Percentiles rank a stretch among this genome's conserved stretches.
These are phyloP conservation scores for Myrmecobius fasciatus DNA, from an alignment of 2,113 vertebrate genomes.

Conservation along the genomic window DNA sequence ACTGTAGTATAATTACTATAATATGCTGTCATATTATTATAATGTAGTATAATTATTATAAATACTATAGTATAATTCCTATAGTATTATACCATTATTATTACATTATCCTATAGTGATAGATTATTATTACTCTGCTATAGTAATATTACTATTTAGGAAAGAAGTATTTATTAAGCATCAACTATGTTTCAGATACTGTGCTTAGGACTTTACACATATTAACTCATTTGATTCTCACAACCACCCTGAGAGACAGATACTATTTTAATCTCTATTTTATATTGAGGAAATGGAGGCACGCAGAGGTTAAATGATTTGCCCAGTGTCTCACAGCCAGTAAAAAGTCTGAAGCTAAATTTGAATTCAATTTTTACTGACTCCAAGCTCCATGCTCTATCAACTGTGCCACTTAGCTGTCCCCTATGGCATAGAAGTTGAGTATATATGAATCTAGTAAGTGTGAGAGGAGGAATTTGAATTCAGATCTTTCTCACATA, in stretches of 20 bases:
- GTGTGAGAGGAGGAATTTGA: background rate
- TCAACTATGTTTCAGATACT: background rate
- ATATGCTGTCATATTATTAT: too few relatives aligned
- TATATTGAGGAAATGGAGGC: background rate
- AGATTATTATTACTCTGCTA: background rate
- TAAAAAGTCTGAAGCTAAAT: too few relatives aligned
- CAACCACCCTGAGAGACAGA: background rate
- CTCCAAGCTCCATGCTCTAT: background rate
- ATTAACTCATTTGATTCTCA: background rate
- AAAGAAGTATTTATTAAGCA: background rate
- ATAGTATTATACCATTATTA: background rate
- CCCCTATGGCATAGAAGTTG: background rate
- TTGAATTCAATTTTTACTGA: background rate
- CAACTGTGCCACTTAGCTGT: background rate
- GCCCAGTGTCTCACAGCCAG: background rate
- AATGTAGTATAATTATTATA: background rate
- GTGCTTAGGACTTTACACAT: background rate
- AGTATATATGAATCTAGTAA: background rate
- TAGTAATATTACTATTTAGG: background rate
- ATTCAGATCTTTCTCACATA: background rate
- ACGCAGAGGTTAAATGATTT: background rate
- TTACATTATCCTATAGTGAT: background rate
- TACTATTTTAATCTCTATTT: background rate
- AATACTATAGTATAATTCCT: background rate
- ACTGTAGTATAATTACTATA: too few relatives aligned